Evolutionary conservation across 1,140 invertebrate genomes (phyloP), one percentile per base, ranked within the genome.

Genomic region (Ylistrum balloti): DNA sequence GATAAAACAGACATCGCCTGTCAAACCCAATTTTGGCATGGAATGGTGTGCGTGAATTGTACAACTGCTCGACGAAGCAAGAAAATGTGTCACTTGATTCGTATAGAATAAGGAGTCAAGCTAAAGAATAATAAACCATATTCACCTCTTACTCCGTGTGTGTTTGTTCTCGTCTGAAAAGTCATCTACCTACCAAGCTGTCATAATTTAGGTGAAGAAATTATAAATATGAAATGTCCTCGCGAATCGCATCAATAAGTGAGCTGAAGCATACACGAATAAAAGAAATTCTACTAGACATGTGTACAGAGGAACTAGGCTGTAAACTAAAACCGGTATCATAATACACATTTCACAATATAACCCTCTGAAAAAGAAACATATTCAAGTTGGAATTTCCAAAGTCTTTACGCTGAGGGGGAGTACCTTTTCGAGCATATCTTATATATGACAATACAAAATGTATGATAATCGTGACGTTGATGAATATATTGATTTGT

Each of bases 1-100:
- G 56, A 74, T 74, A 74, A 74, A 56, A 74, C n/a, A 74, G 56
- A 74, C 56, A 74, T 74, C n/a, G 56, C 56, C 56, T 74, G 56
- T 74, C 56, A 74, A 28, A 28, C 56, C 56, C 56, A 28, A 74
- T 74, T 28, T 74, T 74, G 56, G 56, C 56, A 74, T 74, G 56
- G 56, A 74, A 28, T 74, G 56, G 56, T 74, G 17, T 74, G 56
- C n/a, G 56, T 74, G n/a, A 74, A 74, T 74, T 74, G 56, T 74
- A 74, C 56, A n/a, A 74, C n/a, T 74, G 56, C 56, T 74, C 56
- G 56, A 28, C 56, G 22, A 74, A 74, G 56, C 56, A 74, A 74
- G n/a, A 74, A 74, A n/a, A 74, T 74, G 56, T 74, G 56, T 74
- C 56, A 74, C n/a, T 74, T 11, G 56, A 74, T 28, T 74, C 56